phyloP scores from a whole-genome alignment of 2,888 invertebrate genomes.

The Acrocyrtus sp. region DNA sequence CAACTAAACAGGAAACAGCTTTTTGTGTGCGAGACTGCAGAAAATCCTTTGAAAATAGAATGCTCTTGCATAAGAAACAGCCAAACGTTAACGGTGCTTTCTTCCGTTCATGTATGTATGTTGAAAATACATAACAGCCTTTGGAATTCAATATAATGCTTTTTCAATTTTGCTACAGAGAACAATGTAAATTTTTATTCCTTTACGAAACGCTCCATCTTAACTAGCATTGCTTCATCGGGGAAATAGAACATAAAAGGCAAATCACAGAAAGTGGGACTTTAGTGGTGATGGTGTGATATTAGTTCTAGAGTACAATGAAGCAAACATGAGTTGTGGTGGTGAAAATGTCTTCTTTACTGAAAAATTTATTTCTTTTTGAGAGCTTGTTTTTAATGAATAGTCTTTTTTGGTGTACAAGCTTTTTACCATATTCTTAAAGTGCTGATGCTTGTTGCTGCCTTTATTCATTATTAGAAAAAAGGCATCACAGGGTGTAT shows the following conservation, averaged over 20 bases:
- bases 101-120: neutral
- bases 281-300: neutral
- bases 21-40: no score
- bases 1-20: no score
- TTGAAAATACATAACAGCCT: neutral
- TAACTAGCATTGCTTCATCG: neutral
- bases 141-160: neutral
- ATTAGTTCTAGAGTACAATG: no score
- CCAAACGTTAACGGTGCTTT: no score
- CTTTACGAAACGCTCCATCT: neutral
- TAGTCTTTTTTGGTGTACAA: constrained; percentile 50
- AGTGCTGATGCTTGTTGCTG: no score
- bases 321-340: constrained; percentile 15
- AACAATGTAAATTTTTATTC: neutral
- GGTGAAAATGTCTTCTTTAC: constrained; percentile 57
- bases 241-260: constrained; percentile 1
- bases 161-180: neutral
- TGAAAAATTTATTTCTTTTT: constrained; percentile 54
- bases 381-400: constrained; percentile 56
- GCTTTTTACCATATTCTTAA: no score
- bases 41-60: no score
- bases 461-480: neutral
- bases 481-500: no score
- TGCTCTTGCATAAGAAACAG: no score
- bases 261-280: constrained; percentile 3